A percentile compares a stretch with the other conserved stretches of the same genome.
These are phyloP conservation scores for Nyctalus aviator DNA, from an alignment of 2,797 vertebrate genomes.

Conservation along the genomic window DNA sequence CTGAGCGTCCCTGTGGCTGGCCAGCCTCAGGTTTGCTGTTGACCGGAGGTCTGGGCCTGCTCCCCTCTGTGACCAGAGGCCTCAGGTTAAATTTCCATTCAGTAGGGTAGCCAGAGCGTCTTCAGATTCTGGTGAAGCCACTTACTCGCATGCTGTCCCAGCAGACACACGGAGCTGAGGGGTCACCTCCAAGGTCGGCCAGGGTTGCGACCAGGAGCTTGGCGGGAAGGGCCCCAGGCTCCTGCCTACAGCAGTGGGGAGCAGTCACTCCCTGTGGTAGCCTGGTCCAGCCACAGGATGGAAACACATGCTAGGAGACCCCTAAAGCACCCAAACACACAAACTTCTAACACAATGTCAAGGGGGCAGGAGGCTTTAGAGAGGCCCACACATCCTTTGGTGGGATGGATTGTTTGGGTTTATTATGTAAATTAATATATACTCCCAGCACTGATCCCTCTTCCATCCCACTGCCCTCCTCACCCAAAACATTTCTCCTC, in stretches of 20 bases:
- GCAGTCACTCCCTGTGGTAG: slow-evolving; percentile 75
- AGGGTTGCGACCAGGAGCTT: too few relatives aligned
- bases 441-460: background rate
- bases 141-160: background rate
- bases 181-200: slow-evolving; percentile 35
- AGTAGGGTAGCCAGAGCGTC: background rate
- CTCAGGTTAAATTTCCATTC: background rate
- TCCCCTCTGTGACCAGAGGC: background rate
- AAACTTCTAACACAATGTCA: slow-evolving; percentile 77
- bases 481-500: slow-evolving; percentile 68
- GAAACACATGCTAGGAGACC: slow-evolving; percentile 79
- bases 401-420: slow-evolving; percentile 60
- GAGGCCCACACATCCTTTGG: slow-evolving; percentile 51
- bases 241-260: slow-evolving; percentile 74
- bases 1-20: background rate
- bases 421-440: background rate
- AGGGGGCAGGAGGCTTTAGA: slow-evolving; percentile 66
- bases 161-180: background rate
- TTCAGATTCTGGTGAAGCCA: background rate
- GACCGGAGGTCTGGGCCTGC: background rate
- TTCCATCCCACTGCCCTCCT: background rate
- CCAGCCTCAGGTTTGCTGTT: background rate
- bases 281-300: slow-evolving; percentile 77
- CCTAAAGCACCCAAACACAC: slow-evolving; percentile 82
- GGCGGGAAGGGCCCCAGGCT: background rate